phyloP scores from a whole-genome alignment of 2,797 vertebrate genomes.

The Phoeniculus purpureus region DNA sequence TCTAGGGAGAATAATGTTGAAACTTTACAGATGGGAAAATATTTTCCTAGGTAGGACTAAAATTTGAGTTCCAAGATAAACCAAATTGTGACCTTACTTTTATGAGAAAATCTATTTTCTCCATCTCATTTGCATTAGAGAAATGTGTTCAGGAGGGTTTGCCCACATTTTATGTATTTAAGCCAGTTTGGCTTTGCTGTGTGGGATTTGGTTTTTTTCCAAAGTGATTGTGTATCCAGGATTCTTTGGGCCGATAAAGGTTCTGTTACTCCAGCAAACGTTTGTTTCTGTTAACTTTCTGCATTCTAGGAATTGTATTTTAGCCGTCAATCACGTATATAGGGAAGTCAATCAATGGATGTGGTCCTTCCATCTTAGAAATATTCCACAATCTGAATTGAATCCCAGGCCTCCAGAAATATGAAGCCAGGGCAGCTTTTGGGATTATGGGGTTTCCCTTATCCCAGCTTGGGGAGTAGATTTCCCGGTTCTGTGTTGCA shows the following conservation, averaged over 20 bases:
- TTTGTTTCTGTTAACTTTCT: conserved; percentile 19
- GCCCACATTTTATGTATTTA: neutral
- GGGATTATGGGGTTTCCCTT: neutral
- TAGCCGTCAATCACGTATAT: neutral
- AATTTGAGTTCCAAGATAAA: conserved; percentile 48
- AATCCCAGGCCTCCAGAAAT: neutral
- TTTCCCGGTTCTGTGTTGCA: neutral
- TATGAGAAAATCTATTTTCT: conserved; percentile 37
- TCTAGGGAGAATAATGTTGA: conserved; percentile 1
- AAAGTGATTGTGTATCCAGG: neutral
- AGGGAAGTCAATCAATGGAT: neutral
- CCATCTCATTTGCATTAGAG: neutral
- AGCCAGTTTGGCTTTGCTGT: neutral
- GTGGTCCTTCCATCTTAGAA: neutral
- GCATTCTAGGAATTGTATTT: neutral
- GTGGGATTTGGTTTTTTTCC: neutral
- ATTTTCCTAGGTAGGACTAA: conserved; percentile 54
- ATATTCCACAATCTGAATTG: neutral
- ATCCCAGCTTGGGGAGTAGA: neutral
- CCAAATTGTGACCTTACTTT: conserved; percentile 18
- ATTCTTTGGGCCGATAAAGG: neutral
- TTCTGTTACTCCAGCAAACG: neutral
- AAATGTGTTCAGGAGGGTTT: neutral
- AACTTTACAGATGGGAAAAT: conserved; percentile 52
- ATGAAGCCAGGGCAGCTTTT: neutral